Evolutionary conservation across 1,140 invertebrate species (phyloP), one percentile per base, ranked within the genome.

Genomic region (Macrobrachium rosenbergii): DNA sequence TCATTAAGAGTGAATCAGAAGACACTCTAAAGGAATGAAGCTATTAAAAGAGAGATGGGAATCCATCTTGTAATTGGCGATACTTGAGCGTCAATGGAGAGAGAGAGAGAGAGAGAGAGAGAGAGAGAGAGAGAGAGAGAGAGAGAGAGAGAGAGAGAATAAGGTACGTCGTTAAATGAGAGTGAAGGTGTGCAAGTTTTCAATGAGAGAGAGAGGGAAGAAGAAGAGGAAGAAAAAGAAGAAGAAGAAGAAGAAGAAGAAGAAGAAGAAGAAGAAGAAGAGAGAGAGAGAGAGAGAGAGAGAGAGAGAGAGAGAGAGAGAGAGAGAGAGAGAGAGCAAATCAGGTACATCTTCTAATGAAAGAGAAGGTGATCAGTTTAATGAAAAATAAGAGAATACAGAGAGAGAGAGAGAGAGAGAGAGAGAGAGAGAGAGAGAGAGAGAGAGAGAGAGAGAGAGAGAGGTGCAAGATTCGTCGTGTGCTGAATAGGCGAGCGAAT

Each of bases 101-200:
- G 79, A 81, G 79, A 78, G 76, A 78, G 76, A 78, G 76, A 78
- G 76, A 78, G 76, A 78, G 76, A 78, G 76, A 78, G 78, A 80
- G 78, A 80, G 78, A 80, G 78, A 80, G 78, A 80, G 78, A 80
- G 78, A 80, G 78, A 80, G 78, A 80, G 78, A 80, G 78, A 80
- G 78, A 79, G 58, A 79, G 43, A 79, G 58, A 79, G 43, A 52
- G 58, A 79, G 43, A 79, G 59, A 5, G 10, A 60, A 37, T 17
- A 2, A 79, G 17, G 23, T n/a, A 17, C 5, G 17, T 17, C 19
- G 17, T 21, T 67, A 14, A 23, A 67, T 67, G 23, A 23, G 23
- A 21, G 21, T n/a, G n/a, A 37, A 37, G 28, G 28, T 37, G 28
- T 37, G 28, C 28, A 37, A 37, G 28, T 37, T 37, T 37, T 37